Percentiles rank a stretch among this genome's conserved stretches.
These are phyloP conservation scores for Amblyjoppa proteus DNA, from an alignment of 2,888 invertebrate genomes.

Conservation along the genomic window DNA sequence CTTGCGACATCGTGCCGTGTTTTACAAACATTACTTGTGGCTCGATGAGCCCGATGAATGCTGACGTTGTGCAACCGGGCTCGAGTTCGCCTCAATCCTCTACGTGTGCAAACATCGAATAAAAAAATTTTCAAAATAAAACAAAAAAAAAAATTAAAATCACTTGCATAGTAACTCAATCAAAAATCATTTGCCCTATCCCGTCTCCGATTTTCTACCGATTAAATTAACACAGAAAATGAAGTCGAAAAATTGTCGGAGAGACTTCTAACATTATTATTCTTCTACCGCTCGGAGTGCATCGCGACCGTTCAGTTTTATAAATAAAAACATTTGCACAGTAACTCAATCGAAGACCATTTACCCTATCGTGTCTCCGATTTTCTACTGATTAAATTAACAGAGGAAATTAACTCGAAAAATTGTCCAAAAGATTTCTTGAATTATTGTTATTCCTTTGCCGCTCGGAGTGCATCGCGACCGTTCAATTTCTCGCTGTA, in stretches of 20 bases:
- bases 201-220: neutral
- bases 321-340: too few relatives aligned
- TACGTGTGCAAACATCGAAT: slow-evolving; percentile 63
- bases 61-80: slow-evolving; percentile 29
- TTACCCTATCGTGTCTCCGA: neutral
- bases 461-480: slow-evolving; percentile 17
- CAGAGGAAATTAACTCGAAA: neutral
- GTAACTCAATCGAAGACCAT: neutral
- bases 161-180: neutral
- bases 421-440: neutral
- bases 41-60: slow-evolving; percentile 73
- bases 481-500: slow-evolving; percentile 26
- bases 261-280: neutral
- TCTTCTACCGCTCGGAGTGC: slow-evolving; percentile 14
- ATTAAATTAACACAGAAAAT: slow-evolving; percentile 1
- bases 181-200: neutral
- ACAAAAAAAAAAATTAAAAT: slow-evolving; percentile 21
- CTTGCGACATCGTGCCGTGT: slow-evolving; percentile 76
- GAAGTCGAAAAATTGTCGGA: neutral
- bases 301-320: neutral
- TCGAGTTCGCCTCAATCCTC: neutral
- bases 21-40: slow-evolving; percentile 75
- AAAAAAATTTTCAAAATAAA: neutral
- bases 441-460: slow-evolving; percentile 22
- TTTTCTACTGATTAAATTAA: slow-evolving; percentile 8